Percentiles rank a stretch among this genome's conserved stretches.
These are phyloP conservation scores for Philereme transversata DNA, from an alignment of 2,888 invertebrate genomes.

Conservation along the genomic window DNA sequence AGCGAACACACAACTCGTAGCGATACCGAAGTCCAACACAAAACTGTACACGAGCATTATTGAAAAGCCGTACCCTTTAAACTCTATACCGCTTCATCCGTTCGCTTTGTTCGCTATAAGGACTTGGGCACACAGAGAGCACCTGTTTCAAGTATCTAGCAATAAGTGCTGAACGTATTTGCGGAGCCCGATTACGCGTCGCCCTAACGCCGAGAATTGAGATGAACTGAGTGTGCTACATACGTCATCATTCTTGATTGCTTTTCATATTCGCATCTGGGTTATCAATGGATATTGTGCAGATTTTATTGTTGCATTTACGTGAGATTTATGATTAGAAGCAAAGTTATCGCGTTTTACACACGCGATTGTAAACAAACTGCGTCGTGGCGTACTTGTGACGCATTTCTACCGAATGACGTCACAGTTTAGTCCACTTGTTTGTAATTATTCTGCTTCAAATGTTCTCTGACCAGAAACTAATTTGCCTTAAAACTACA, in stretches of 20 bases:
- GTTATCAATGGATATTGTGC: constrained; percentile 23
- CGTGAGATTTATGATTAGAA: constrained; percentile 6
- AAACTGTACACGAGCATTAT: constrained; percentile 39
- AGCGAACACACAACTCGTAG: constrained; percentile 9
- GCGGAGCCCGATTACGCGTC: constrained; percentile 73
- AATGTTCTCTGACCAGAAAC: too few species aligned
- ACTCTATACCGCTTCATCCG: constrained; percentile 61
- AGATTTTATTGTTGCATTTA: constrained; percentile 21
- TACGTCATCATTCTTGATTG: constrained; percentile 32
- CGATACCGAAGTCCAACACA: constrained; percentile 35
- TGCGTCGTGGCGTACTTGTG: constrained; percentile 1
- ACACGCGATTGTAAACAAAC: constrained; percentile 9
- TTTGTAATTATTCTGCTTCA: too few species aligned
- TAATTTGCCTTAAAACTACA: too few species aligned
- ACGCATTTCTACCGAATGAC: constrained; percentile 2
- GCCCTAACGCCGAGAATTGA: constrained; percentile 53
- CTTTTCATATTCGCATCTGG: constrained; percentile 27
- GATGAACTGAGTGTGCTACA: constrained; percentile 38
- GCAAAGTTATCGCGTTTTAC: not conserved
- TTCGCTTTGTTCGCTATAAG: constrained; percentile 69
- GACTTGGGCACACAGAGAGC: constrained; percentile 67
- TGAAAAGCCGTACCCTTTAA: constrained; percentile 44
- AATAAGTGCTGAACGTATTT: constrained; percentile 80
- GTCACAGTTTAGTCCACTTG: not conserved
- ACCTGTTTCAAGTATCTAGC: constrained; percentile 72